These are phyloP conservation scores for Ormyrus thymus DNA, from an alignment of 2,888 invertebrate genomes.

Conservation along the genomic window DNA sequence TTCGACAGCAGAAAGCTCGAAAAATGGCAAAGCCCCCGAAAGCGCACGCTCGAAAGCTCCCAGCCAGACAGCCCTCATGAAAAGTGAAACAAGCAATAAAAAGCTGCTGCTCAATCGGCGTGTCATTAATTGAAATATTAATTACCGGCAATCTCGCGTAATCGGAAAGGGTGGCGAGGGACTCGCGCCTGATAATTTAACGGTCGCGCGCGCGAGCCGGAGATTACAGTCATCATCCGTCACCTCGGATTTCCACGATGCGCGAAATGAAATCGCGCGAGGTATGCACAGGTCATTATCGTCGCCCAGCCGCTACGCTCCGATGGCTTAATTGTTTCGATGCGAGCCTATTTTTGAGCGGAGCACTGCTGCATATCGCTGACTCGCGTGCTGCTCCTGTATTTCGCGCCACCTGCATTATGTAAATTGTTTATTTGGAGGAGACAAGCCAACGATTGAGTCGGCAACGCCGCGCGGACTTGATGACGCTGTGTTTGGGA, in stretches of 20 bases:
- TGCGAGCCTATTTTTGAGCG: conserved; percentile 1
- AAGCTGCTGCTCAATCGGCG: conserved; percentile 17
- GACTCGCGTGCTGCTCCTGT: no score
- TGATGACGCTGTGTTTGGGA: no score
- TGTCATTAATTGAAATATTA: conserved; percentile 47
- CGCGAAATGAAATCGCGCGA: conserved; percentile 25
- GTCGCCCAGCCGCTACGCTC: neutral
- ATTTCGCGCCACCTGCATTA: neutral
- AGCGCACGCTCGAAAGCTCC: no score
- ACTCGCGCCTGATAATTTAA: conserved; percentile 25
- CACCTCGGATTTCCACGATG: conserved; percentile 41
- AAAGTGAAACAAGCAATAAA: neutral
- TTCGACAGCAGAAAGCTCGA: no score
- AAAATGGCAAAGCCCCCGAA: no score
- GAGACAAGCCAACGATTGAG: neutral
- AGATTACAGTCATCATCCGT: conserved; percentile 53
- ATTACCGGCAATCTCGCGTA: conserved; percentile 26
- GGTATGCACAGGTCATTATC: conserved; percentile 21
- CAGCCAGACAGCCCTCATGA: no score
- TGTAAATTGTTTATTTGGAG: neutral
- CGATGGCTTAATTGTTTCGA: conserved; percentile 25
- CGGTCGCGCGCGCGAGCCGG: conserved; percentile 23
- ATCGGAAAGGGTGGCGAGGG: neutral
- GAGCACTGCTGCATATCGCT: no score
- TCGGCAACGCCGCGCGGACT: no score